Evolutionary conservation across 2,797 vertebrate species (phyloP).

Genomic region (Decapterus maruadsi): DNA sequence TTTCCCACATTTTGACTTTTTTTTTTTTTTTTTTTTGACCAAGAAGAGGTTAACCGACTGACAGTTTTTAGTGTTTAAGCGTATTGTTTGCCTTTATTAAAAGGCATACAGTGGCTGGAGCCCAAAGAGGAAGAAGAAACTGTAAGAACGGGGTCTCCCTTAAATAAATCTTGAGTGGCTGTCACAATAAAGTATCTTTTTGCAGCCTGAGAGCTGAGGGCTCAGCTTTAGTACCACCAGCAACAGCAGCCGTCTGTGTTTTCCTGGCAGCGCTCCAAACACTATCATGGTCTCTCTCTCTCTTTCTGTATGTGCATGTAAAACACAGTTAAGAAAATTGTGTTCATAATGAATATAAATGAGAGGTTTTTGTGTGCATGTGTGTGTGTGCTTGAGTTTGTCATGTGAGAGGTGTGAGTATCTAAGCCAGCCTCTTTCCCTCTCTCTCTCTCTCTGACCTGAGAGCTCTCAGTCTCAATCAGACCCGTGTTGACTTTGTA

Average conservation of each 20-base stretch:
- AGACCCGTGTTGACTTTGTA: slow-evolving; percentile 68
- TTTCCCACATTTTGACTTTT: not conserved
- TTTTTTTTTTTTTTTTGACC: not conserved
- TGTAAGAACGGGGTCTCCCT: slow-evolving; percentile 19
- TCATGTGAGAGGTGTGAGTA: slow-evolving; percentile 48
- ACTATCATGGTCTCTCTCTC: slow-evolving; percentile 18
- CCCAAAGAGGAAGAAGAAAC: slow-evolving; percentile 16
- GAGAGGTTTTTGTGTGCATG: not conserved
- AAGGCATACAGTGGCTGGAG: slow-evolving; percentile 21
- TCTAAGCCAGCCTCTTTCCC: slow-evolving; percentile 36
- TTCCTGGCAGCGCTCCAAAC: slow-evolving; percentile 53
- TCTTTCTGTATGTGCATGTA: not conserved
- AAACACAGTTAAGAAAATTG: slow-evolving; percentile 35
- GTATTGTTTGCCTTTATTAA: slow-evolving; percentile 18
- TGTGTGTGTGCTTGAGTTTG: slow-evolving; percentile 8
- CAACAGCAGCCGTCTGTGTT: slow-evolving; percentile 30
- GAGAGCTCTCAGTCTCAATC: slow-evolving; percentile 66
- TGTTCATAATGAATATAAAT: slow-evolving; percentile 31
- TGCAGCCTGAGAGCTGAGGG: slow-evolving; percentile 30
- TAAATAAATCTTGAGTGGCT: slow-evolving; percentile 48
- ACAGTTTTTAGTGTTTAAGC: slow-evolving; percentile 1
- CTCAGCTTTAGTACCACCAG: slow-evolving; percentile 44
- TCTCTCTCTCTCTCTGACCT: slow-evolving; percentile 42
- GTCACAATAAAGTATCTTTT: slow-evolving; percentile 48
- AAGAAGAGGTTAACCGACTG: not conserved